Base-by-base conservation (phyloP, 2,888 invertebrate genomes). In the Phyto melanocephala region DNA sequence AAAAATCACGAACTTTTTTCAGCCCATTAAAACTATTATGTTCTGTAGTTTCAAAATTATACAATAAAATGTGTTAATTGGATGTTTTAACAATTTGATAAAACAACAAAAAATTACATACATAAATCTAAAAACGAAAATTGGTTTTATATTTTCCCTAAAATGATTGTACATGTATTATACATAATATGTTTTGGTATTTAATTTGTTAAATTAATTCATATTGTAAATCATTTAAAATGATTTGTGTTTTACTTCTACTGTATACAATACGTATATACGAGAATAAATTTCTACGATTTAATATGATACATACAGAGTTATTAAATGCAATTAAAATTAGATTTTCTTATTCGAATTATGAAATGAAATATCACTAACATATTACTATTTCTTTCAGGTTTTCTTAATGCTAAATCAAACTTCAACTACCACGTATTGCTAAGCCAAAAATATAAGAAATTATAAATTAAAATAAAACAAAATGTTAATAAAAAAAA, bases 291-390 rank as follows among this genome's bases (percentile, higher is more conserved):
- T 75, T 68, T 54, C 15, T 75, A 70, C 17, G n/a, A 28, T 63
- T 76, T 52, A 8, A 86, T 87, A 87, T 81, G 85, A 84, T 86
- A 86, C n/a, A n/a, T n/a, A n/a, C 84, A 86, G 76, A 85, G 80
- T 84, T 77, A 52, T 24, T 82, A 76, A 35, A 47, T 65, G 28
- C 35, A 40, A 52, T 71, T 62, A 22, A 33, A 74, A 13, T 77
- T 37, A 45, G 40, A 22, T 56, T 67, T 37, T 37, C 68, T 74
- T 71, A 67, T 70, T 42, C 60, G 71, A 83, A 75, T 45, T 74
- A 75, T 62, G 20, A 47, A 68, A 50, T 78, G 78, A 60, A 50
- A 28, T 62, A 68, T 68, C 52, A 70, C 54, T 67, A 81, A 81
- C 65, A 76, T 47, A 22, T 75, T 45, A 42, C 40, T 52, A n/a